Evolutionary conservation across 2,113 vertebrate species (phyloP).

Genomic region (Austrofundulus limnaeus): DNA sequence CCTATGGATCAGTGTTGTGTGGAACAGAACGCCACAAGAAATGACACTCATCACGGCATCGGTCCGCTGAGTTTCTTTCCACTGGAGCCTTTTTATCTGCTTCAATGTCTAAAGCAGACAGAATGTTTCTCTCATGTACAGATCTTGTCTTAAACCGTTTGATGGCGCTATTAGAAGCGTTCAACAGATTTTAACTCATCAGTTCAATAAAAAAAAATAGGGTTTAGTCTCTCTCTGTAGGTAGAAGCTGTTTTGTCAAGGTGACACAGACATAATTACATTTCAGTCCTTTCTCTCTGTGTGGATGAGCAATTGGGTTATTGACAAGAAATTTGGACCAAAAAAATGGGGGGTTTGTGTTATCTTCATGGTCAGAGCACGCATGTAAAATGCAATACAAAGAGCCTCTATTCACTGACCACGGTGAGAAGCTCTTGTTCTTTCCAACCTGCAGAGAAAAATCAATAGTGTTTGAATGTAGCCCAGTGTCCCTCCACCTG

Average conservation of each 20-base stretch:
- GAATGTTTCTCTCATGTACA: constrained; percentile 31
- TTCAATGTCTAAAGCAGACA: constrained; percentile 28
- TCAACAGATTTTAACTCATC: constrained; percentile 11
- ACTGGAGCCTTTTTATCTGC: constrained; percentile 51
- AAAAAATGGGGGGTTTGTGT: constrained; percentile 46
- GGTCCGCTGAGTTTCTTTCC: constrained; percentile 57
- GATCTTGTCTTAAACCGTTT: constrained; percentile 27
- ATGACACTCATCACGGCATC: constrained; percentile 48
- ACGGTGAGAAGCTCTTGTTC: constrained; percentile 56
- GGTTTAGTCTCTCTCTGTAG: not conserved
- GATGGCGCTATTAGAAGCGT: constrained; percentile 35
- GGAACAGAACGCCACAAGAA: constrained; percentile 46
- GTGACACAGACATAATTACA: constrained; percentile 32
- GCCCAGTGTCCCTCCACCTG: constrained; percentile 22
- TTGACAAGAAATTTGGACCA: constrained; percentile 38
- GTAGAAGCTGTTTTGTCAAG: constrained; percentile 22
- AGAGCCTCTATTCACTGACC: constrained; percentile 39
- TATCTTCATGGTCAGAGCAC: constrained; percentile 49
- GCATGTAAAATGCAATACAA: constrained; percentile 55
- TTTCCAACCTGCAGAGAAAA: constrained; percentile 56
- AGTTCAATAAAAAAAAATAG: constrained; percentile 24
- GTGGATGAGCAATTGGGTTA: constrained; percentile 38
- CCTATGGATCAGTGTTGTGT: constrained; percentile 45
- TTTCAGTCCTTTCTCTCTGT: constrained; percentile 16
- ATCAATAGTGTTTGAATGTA: constrained; percentile 59